phyloP scores from a whole-genome alignment of 2,888 invertebrate species.

The Hypomecis punctinalis region DNA sequence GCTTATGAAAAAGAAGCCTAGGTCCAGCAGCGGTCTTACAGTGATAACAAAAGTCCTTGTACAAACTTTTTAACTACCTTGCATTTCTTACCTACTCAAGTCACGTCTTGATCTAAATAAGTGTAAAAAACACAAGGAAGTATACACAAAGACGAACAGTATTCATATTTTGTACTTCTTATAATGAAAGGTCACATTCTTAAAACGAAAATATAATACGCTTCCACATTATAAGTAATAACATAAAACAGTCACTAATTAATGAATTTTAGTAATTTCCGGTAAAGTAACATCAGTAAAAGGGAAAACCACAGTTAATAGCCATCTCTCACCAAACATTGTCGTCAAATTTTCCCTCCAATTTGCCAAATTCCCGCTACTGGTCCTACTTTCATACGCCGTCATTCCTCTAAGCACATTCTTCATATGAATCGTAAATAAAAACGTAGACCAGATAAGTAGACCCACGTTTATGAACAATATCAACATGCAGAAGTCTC shows the following conservation, averaged over 20 bases:
- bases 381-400: slow-evolving; percentile 72
- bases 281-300: slow-evolving; percentile 60
- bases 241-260: not conserved
- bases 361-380: slow-evolving; percentile 85
- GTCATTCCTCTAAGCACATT: slow-evolving; percentile 83
- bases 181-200: no score
- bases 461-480: slow-evolving; percentile 55
- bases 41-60: no score
- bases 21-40: no score
- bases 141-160: no score
- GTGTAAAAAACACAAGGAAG: no score
- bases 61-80: no score
- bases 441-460: slow-evolving; percentile 52
- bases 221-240: no score
- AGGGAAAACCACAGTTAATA: slow-evolving; percentile 62
- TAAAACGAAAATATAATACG: no score
- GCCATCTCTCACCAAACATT: slow-evolving; percentile 87
- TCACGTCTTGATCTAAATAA: no score
- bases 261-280: slow-evolving; percentile 22
- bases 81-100: no score
- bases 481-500: slow-evolving; percentile 58
- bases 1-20: no score
- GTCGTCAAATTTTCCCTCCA: slow-evolving; percentile 87
- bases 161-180: no score
- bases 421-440: slow-evolving; percentile 68